Conservation (phyloP, 2,113 vertebrate species). For the Catagonus wagneri region DNA sequence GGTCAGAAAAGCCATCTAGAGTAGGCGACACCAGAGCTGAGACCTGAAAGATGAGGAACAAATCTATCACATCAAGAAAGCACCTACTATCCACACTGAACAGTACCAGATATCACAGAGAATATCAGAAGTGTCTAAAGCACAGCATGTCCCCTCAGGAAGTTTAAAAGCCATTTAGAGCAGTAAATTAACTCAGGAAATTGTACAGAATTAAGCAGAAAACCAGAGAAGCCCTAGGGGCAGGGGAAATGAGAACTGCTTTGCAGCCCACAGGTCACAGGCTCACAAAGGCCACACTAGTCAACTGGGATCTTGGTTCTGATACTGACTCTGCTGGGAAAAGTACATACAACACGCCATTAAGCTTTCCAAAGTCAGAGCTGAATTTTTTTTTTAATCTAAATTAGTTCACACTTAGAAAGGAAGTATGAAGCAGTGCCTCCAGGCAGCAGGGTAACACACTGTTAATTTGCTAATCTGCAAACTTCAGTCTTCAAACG, state of each 20-base stretch:
- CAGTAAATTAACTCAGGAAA: neutral
- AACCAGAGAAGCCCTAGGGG: neutral
- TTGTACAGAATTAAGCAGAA: neutral
- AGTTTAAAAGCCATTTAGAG: neutral
- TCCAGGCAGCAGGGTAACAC: conserved; percentile 1
- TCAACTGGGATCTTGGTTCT: neutral
- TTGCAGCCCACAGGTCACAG: neutral
- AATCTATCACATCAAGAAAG: neutral
- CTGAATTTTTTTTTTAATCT: conserved; percentile 44
- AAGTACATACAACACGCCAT: conserved; percentile 77
- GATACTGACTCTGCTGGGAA: conserved; percentile 32
- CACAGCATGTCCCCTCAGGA: neutral
- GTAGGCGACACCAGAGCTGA: neutral
- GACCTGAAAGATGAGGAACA: neutral
- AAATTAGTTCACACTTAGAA: conserved; percentile 71
- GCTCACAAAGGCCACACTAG: neutral
- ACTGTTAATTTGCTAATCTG: neutral
- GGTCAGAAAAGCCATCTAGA: neutral
- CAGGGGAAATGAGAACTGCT: neutral
- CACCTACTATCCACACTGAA: neutral
- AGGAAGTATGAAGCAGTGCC: neutral
- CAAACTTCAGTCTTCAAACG: neutral
- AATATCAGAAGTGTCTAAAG: neutral
- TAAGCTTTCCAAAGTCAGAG: conserved; percentile 69
- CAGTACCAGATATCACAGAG: neutral